Evolutionary conservation across 2,888 invertebrate species (phyloP).

Genomic region (Anoplius nigerrimus): DNA sequence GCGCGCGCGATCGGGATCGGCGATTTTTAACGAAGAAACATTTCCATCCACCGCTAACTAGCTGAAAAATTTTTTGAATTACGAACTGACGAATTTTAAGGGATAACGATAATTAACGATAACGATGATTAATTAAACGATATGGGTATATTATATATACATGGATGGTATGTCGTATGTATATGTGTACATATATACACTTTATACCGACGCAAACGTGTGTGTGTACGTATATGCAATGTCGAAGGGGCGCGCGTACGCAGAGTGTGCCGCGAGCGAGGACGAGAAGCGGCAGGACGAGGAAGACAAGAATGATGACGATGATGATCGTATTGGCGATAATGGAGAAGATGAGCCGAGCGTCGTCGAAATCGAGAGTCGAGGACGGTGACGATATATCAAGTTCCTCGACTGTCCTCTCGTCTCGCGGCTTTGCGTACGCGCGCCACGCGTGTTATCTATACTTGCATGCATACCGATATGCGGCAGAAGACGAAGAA

Average conservation of each 20-base stretch:
- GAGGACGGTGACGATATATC: background rate
- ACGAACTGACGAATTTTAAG: constrained; percentile 60
- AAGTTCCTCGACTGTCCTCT: constrained; percentile 10
- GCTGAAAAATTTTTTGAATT: constrained; percentile 57
- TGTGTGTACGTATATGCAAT: constrained; percentile 55
- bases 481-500: constrained; percentile 19
- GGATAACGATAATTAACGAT: constrained; percentile 59
- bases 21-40: constrained; percentile 63
- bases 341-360: background rate
- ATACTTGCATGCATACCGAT: constrained; percentile 54
- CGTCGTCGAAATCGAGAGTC: background rate
- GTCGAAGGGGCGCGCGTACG: constrained; percentile 46
- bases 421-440: constrained; percentile 42
- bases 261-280: constrained; percentile 32
- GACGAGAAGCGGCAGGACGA: background rate
- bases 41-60: constrained; percentile 70
- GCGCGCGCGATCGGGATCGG: constrained; percentile 47
- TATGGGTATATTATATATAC: constrained; percentile 62
- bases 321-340: too few relatives aligned
- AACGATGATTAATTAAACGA: constrained; percentile 64
- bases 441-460: constrained; percentile 53
- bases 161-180: constrained; percentile 72
- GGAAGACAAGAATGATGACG: background rate
- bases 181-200: constrained; percentile 74
- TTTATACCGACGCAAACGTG: constrained; percentile 54